Base-by-base conservation (phyloP, 2,797 vertebrate species). In the Lutjanus campechanus region DNA sequence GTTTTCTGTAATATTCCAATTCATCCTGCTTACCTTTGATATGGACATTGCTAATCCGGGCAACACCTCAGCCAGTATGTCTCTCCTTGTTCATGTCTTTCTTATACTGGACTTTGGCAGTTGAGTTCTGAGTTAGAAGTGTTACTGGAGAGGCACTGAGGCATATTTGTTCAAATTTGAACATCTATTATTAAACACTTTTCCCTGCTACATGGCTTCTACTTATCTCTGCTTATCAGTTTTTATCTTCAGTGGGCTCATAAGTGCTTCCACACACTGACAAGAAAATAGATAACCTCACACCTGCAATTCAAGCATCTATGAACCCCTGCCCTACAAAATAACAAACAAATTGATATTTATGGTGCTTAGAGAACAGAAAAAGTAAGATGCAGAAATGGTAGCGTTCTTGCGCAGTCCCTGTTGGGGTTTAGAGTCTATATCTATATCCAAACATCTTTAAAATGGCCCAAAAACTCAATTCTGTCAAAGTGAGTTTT, bases 91-190 rank as follows among this genome's bases (percentile, higher is more conserved):
- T 69, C 6, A 56, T 17, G 3, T 66, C 11, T 36, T 53, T 69
- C 2, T 51, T 60, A 19, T 53, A 25, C 25, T 64, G 16, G 15
- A 62, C 7, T 40, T 62, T 11, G 19, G 25, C 9, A 29, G 20
- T 2, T 53, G 36, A 63, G 36, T 61, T 40, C 41, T 10, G 41
- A 43, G 10, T 22, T 44, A 3, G 12, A 20, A 0, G 4, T 41
- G 51, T 50, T 49, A 49, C n/a, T 69, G 41, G 7, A 41, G 40
- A 76, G 47, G 54, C 17, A 71, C 9, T 56, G 12, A 11, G 4
- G 1, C 8, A n/a, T 62, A 56, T 63, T 36, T 63, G 43, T 44
- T 41, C 55, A 49, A 43, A 58, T 68, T 11, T 51, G 9, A 76
- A 67, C 25, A 25, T 17, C 3, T 5, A 81, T 76, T 49, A 40